Evolutionary conservation across 2,888 invertebrate genomes (phyloP), one percentile per base, ranked within the genome.

Genomic region (Troides aeacus): DNA sequence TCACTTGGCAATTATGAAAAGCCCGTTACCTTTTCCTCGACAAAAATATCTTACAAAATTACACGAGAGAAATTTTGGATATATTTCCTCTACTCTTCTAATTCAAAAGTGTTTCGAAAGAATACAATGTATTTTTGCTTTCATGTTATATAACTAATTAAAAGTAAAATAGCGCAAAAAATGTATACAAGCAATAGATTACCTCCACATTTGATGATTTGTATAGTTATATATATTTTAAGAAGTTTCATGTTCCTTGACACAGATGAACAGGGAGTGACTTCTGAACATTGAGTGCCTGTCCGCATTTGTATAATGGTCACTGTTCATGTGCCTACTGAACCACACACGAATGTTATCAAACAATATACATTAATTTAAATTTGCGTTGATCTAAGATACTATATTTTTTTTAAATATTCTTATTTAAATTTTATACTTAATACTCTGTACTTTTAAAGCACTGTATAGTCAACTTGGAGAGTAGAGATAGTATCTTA

Each of bases 201-300:
- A 70, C 70, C 70, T 70, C 53, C 39, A 39, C 12, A 66, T 23
- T 3, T 66, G 17, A 66, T 42, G 12, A 66, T 58, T 66, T 59
- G 62, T 59, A 70, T 53, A 56, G 24, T 70, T 39, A 70, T 42
- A 66, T 53, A 70, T 62, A 66, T 58, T 59, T 63, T 62, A 63
- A 70, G 56, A 17, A 70, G 36, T n/a, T 63, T 66, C 66, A 66
- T 70, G 53, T 64, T 65, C 36, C 62, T 65, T 50, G 18, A 24
- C 53, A 66, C 58, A 36, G 59, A 56, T 50, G 21, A 53, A 50
- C 63, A 18, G n/a, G 30, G 64, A 59, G 50, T 39, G 63, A 69
- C 61, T 53, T 30, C 61, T 39, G 18, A 18, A 36, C 46, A 65
- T 42, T 69, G 65, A 69, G 18, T 64, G 57, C 18, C 65, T 57